Conservation (phyloP, 2,888 invertebrate genomes). For the Lepidocyrtoides sp. region DNA sequence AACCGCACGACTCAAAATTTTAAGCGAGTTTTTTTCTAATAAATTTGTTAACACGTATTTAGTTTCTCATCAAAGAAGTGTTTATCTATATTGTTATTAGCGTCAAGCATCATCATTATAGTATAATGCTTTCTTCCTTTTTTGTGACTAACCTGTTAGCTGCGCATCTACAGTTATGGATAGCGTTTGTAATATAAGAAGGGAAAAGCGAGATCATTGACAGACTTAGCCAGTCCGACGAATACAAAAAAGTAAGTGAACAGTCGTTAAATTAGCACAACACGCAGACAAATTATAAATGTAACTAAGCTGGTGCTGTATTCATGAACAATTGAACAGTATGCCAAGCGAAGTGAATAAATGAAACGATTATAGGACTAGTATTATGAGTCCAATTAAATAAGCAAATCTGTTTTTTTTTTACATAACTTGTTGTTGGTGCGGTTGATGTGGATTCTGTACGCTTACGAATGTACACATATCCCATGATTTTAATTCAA, state of each 20-base stretch:
- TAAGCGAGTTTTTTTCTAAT: conserved; percentile 45
- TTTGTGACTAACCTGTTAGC: conserved; percentile 1
- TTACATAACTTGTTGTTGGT: not conserved
- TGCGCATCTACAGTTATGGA: not conserved
- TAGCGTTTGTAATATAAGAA: not conserved
- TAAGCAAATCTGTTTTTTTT: not conserved
- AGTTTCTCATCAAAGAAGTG: conserved; percentile 37
- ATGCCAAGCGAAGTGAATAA: not conserved
- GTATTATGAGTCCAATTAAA: not conserved
- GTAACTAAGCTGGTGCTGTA: not conserved
- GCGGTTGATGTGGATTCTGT: not conserved
- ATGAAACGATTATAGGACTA: conserved; percentile 1
- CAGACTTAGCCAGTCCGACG: not conserved
- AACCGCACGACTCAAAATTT: not conserved
- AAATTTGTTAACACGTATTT: conserved; percentile 15
- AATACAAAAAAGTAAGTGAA: not conserved
- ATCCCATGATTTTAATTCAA: not conserved
- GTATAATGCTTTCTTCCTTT: conserved; percentile 36
- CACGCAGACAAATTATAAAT: not conserved
- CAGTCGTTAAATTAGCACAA: not conserved
- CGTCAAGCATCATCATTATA: not conserved
- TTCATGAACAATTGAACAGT: not conserved
- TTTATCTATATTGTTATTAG: conserved; percentile 11
- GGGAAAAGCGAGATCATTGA: conserved; percentile 1
- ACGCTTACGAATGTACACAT: not conserved